Conservation (phyloP, 2,888 invertebrate species). For the Chesias legatella region DNA sequence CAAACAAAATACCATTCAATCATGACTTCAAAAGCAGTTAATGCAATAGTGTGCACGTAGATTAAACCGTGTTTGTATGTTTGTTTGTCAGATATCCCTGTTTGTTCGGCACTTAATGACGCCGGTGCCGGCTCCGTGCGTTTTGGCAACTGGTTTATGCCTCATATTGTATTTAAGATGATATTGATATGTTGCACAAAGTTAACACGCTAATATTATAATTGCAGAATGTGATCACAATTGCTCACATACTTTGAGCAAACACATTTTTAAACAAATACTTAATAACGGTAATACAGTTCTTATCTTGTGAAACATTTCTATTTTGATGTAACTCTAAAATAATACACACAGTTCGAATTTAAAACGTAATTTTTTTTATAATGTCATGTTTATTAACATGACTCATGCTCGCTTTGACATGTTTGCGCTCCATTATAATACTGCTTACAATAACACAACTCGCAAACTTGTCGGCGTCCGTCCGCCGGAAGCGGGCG, state of each 20-base stretch:
- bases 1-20: slow-evolving; percentile 20
- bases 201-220: slow-evolving; percentile 5
- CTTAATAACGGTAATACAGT: no score
- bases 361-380: background rate
- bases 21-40: slow-evolving; percentile 19
- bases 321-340: no score
- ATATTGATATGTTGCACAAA: slow-evolving; percentile 1
- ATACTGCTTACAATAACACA: slow-evolving; percentile 7
- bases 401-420: background rate
- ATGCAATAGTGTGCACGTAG: slow-evolving; percentile 38
- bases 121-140: slow-evolving; percentile 21
- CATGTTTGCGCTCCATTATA: background rate
- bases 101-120: slow-evolving; percentile 46
- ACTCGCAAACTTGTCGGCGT: slow-evolving; percentile 27
- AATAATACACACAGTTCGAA: no score
- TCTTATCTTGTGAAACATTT: no score
- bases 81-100: slow-evolving; percentile 42
- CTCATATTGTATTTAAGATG: background rate
- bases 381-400: background rate
- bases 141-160: slow-evolving; percentile 12
- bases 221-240: background rate
- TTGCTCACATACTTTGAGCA: no score
- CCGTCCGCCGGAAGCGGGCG: slow-evolving; percentile 36
- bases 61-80: slow-evolving; percentile 44
- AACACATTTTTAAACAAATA: no score